Evolutionary conservation across 2,797 vertebrate genomes (phyloP).

Genomic region (Miichthys miiuy): DNA sequence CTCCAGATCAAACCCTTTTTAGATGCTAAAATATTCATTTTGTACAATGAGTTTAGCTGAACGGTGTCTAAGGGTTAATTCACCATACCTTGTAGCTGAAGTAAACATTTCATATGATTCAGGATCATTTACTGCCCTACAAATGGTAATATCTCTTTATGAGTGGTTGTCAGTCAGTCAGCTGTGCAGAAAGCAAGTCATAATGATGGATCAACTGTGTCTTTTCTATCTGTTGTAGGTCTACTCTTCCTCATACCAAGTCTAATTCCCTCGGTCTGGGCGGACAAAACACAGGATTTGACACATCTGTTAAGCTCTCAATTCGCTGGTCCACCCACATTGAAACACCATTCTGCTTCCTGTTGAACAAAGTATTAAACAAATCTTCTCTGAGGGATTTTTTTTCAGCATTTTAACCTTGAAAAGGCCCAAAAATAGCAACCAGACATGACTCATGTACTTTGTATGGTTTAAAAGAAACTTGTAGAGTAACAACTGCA

Average conservation of each 20-base stretch:
- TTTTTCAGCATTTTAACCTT: slow-evolving; percentile 3
- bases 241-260: slow-evolving; percentile 30
- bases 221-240: slow-evolving; percentile 19
- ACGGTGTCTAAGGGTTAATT: not conserved
- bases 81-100: fast-evolving
- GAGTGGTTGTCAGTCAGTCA: not conserved
- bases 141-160: not conserved
- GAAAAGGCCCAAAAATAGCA: slow-evolving; percentile 35
- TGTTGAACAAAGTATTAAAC: slow-evolving; percentile 32
- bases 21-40: not conserved
- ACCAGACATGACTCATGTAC: slow-evolving; percentile 33
- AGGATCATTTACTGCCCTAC: not conserved
- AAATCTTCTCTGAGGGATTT: not conserved
- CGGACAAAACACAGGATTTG: slow-evolving; percentile 32
- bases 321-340: slow-evolving; percentile 53
- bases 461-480: slow-evolving; percentile 25
- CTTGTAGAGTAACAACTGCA: not conserved
- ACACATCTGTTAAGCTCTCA: slow-evolving; percentile 54
- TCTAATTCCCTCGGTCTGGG: slow-evolving; percentile 31
- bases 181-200: not conserved
- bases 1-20: not conserved
- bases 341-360: slow-evolving; percentile 14
- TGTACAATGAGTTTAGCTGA: not conserved
- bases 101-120: not conserved
- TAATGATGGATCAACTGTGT: not conserved